These are phyloP conservation scores for Beroe forskalii DNA, from an alignment of 37 sponge, comb jelly and placozoan genomes.

Conservation along the genomic window DNA sequence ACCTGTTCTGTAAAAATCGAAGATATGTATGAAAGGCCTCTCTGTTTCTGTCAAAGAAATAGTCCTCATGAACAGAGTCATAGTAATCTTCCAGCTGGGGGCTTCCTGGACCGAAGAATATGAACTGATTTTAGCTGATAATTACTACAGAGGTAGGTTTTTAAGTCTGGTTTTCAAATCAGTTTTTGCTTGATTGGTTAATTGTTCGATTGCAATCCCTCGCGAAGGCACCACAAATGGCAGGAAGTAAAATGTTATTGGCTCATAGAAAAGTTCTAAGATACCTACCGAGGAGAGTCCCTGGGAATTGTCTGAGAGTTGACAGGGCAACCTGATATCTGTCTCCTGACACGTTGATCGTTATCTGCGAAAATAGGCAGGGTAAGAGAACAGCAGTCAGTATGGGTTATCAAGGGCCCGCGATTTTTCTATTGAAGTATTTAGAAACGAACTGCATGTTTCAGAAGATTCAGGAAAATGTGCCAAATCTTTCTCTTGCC, in stretches of 20 bases:
- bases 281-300: not conserved
- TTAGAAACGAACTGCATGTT: too few relatives aligned
- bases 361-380: too few relatives aligned
- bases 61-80: not conserved
- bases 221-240: too few relatives aligned
- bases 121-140: not conserved
- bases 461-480: too few relatives aligned
- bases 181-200: too few relatives aligned
- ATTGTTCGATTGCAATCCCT: too few relatives aligned
- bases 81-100: not conserved
- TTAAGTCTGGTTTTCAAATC: too few relatives aligned
- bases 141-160: too few relatives aligned
- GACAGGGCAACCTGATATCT: not conserved
- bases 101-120: not conserved
- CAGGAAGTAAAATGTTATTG: not conserved
- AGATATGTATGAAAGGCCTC: conserved; percentile 27
- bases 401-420: too few relatives aligned
- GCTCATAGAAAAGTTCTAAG: not conserved
- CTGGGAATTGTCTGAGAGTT: conserved; percentile 26
- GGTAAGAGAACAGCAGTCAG: too few relatives aligned
- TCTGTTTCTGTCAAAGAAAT: conserved; percentile 49
- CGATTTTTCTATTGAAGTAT: too few relatives aligned
- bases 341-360: conserved; percentile 24
- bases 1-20: conserved; percentile 42
- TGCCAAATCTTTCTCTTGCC: too few relatives aligned